Evolutionary conservation across 2,797 vertebrate species (phyloP), one percentile per base, ranked within the genome.

Genomic region (Glossophaga mutica): DNA sequence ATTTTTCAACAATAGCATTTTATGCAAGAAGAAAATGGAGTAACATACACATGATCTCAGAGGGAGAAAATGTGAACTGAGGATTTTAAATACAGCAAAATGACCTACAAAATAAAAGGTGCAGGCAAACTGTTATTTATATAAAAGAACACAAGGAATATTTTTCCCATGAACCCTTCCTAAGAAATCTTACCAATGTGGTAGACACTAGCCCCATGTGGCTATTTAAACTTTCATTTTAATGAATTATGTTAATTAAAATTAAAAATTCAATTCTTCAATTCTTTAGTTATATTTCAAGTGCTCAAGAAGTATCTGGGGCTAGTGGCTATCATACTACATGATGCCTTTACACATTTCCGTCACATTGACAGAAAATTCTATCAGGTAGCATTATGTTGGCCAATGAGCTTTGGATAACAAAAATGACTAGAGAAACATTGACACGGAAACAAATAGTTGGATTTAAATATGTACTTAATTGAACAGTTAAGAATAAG

Each of bases 1-100:
- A 44, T 50, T 91, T 86, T 91, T 88, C 83, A 78, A 76, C 42
- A 68, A 34, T 21, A 87, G 79, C 12, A 76, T 88, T 94, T 95
- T 92, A 70, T 21, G n/a, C 59, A 71, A 62, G 59, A 87, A 79
- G 42, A 85, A 96, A 87, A 82, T 44, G 39, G 19, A 92, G 14
- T 37, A 86, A 57, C 21, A 32, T 48, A 50, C n/a, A 89, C 82
- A 76, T 77, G 42, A 70, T 89, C 59, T 92, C 34, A 85, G 19
- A 76, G 29, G 15, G 48, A 70, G 50, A 94, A 81, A 79, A 88
- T n/a, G 21, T 73, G 65, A 94, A 34, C 39, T 10, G 67, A 62
- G 19, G 24, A 79, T 68, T 81, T 82, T 46, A 55, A 70, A 74
- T 59, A 86, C 21, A 77, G 32, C 15, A 70, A 70, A 86, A 55